These are phyloP conservation scores for Catalaphyllia jardinei DNA, from an alignment of 64 coral and sea anemone genomes.

Conservation along the genomic window DNA sequence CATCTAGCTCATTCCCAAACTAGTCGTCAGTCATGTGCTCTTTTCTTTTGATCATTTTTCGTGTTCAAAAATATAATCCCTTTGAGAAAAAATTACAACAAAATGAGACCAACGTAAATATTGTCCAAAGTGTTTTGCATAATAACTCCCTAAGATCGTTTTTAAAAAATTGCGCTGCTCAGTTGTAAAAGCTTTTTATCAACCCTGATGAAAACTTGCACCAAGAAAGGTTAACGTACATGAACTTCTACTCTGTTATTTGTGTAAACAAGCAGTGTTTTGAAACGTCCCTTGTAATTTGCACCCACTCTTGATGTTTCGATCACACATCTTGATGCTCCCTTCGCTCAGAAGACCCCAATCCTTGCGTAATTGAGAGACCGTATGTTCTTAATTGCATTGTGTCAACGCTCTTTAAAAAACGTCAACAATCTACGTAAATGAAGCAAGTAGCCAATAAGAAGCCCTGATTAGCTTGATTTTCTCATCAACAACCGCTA, in stretches of 20 bases:
- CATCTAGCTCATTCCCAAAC: constrained; percentile 64
- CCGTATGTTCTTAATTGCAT: constrained; percentile 96
- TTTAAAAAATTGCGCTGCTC: constrained; percentile 16
- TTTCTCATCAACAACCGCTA: constrained; percentile 98
- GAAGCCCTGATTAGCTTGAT: constrained; percentile 86
- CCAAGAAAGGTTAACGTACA: constrained; percentile 20
- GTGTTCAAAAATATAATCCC: constrained; percentile 5
- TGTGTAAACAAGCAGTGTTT: constrained; percentile 93
- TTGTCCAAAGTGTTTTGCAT: background rate
- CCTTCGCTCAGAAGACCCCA: constrained; percentile 47
- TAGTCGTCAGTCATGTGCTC: constrained; percentile 53
- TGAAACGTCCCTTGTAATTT: constrained; percentile 77
- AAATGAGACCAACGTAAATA: background rate
- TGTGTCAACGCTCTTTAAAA: constrained; percentile 98
- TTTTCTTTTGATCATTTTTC: constrained; percentile 39
- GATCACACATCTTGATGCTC: constrained; percentile 37
- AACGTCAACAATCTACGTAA: constrained; percentile 98
- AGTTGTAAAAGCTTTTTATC: constrained; percentile 3
- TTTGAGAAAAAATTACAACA: constrained; percentile 3
- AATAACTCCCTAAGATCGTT: background rate
- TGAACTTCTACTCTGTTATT: constrained; percentile 23
- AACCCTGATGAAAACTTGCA: background rate
- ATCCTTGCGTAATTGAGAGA: constrained; percentile 92
- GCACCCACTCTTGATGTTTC: constrained; percentile 66
- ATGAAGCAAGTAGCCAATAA: constrained; percentile 89